Base-by-base conservation (phyloP, 2,113 vertebrate genomes). In the Siniperca chuatsi region DNA sequence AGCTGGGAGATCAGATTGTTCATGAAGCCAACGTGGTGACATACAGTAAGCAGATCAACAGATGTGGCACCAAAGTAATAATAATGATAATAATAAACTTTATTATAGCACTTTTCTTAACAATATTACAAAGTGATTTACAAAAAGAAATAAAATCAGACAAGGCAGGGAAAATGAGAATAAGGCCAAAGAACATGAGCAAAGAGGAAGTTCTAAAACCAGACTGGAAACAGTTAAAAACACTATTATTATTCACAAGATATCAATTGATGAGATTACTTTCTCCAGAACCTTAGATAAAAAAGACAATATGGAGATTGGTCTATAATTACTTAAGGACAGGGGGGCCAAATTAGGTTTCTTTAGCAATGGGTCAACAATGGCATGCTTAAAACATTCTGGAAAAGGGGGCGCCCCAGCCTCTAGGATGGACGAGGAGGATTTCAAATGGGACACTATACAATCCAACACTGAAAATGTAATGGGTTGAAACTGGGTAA, bases 1-100 rank as follows among this genome's bases (percentile, higher is more conserved):
- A 33, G 57, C 64, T n/a, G 65, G 58, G 37, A 42, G 44, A 68
- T 79, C 70, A 21, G 37, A 50, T 18, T 66, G 75, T 79, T 78
- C 54, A 8, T 82, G 60, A 78, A 33, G 37, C 20, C 82, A 12
- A 7, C 33, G 20, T 25, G 42, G 57, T 60, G 60, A 74, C 67
- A 6, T 67, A 20, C 44, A 58, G 54, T 23, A 3, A 33, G n/a
- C 52, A 7, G n/a, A 74, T 78, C 72, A 50, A 67, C 82, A 76
- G 75, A 85, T 58, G 79, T 29, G 64, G 15, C 65, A 2, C 23
- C 16, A 1, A 4, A 50, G 46, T 23, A 6, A 42, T 12, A 46
- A 46, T 44, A 44, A 44, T 44, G 10, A 11, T 12, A 44, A 44
- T 46, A 46, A 44, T 44, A 44, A 11, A 46, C 44, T 46, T 46